Conservation (phyloP, 1,140 invertebrate genomes). For the Drosophila pruinosa region DNA sequence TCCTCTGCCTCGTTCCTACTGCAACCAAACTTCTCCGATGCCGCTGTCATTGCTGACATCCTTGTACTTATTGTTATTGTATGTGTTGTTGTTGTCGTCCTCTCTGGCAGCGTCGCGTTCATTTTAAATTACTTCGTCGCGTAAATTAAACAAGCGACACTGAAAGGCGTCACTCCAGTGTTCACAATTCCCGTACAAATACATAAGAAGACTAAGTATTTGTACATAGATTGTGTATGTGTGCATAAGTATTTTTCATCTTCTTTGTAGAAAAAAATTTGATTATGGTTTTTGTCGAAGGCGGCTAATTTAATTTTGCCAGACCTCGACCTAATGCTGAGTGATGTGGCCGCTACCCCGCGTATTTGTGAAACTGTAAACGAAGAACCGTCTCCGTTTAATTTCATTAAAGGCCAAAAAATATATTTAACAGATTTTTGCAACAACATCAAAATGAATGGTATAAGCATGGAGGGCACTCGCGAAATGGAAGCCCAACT, state of each 20-base stretch:
- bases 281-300: slow-evolving; percentile 77
- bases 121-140: slow-evolving; percentile 71
- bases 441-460: slow-evolving; percentile 23
- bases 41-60: slow-evolving; percentile 33
- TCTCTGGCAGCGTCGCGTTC: slow-evolving; percentile 44
- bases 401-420: slow-evolving; percentile 63
- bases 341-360: slow-evolving; percentile 59
- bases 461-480: slow-evolving; percentile 29
- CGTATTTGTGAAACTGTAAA: not conserved
- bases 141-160: slow-evolving; percentile 62
- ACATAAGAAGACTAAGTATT: slow-evolving; percentile 2
- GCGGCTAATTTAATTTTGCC: slow-evolving; percentile 72
- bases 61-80: slow-evolving; percentile 25
- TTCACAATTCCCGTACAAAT: slow-evolving; percentile 29
- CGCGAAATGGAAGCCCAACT: slow-evolving; percentile 49
- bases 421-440: slow-evolving; percentile 64
- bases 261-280: slow-evolving; percentile 73
- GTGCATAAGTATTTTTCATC: slow-evolving; percentile 56
- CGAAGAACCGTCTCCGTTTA: slow-evolving; percentile 35
- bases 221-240: slow-evolving; percentile 15
- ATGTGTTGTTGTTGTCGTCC: slow-evolving; percentile 5
- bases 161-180: slow-evolving; percentile 37
- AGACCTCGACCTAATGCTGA: slow-evolving; percentile 63
- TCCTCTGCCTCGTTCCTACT: slow-evolving; percentile 1
- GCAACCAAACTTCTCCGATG: not conserved